Evolutionary conservation across 1,140 invertebrate species (phyloP).

Genomic region (Neotoxoptera formosana): DNA sequence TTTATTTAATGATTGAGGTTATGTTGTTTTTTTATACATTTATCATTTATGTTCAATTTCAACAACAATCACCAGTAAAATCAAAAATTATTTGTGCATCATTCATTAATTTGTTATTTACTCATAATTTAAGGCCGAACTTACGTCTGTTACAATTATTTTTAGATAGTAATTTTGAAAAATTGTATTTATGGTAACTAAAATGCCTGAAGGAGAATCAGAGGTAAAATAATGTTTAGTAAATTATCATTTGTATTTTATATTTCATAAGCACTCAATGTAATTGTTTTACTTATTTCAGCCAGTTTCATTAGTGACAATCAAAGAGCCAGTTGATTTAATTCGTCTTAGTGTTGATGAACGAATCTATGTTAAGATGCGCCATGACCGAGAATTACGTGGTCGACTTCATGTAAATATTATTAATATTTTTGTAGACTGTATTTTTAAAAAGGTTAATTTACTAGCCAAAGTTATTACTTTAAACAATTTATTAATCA

Average conservation of each 20-base stretch:
- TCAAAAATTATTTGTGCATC: not conserved
- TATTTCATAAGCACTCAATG: not conserved
- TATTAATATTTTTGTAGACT: not conserved
- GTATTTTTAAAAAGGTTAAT: not conserved
- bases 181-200: conserved; percentile 38
- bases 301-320: conserved; percentile 66
- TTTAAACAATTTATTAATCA: not conserved
- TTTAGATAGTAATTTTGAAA: not conserved
- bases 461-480: not conserved
- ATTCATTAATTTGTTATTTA: not conserved
- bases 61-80: not conserved
- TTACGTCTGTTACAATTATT: not conserved
- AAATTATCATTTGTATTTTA: not conserved
- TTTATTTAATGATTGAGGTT: not conserved
- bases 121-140: not conserved
- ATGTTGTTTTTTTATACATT: not conserved
- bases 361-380: conserved; percentile 98
- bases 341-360: conserved; percentile 96
- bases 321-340: conserved; percentile 97
- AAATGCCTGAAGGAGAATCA: conserved; percentile 51
- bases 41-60: not conserved
- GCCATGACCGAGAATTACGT: conserved; percentile 93
- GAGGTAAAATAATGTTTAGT: conserved; percentile 23
- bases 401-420: conserved; percentile 90
- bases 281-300: not conserved